These are phyloP conservation scores for Euplagia quadripunctaria DNA, from an alignment of 2,888 invertebrate genomes.

Conservation along the genomic window DNA sequence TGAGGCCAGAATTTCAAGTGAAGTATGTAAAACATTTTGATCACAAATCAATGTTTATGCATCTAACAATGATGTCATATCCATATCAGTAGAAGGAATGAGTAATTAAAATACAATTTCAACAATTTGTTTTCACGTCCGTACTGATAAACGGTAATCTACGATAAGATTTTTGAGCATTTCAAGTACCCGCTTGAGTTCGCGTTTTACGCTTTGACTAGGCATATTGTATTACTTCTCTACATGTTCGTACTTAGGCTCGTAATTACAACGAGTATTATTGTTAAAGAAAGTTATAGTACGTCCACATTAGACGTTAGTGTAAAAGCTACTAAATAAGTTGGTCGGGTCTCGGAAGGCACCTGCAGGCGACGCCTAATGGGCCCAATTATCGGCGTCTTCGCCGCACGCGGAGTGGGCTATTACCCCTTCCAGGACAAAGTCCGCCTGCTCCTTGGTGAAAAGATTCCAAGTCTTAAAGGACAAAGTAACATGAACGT, in stretches of 20 bases:
- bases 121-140: slow-evolving; percentile 14
- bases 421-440: slow-evolving; percentile 67
- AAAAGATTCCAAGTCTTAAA: slow-evolving; percentile 56
- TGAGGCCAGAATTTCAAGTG: background rate
- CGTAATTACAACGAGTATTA: slow-evolving; percentile 19
- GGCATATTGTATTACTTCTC: slow-evolving; percentile 8
- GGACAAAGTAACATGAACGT: slow-evolving; percentile 38
- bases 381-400: slow-evolving; percentile 79
- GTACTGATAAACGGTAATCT: slow-evolving; percentile 16
- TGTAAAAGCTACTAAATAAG: slow-evolving; percentile 65
- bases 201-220: background rate
- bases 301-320: slow-evolving; percentile 31
- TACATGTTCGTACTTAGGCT: background rate
- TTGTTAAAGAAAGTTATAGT: slow-evolving; percentile 39
- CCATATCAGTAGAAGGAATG: slow-evolving; percentile 8
- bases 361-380: slow-evolving; percentile 78
- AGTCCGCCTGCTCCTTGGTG: slow-evolving; percentile 57
- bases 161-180: slow-evolving; percentile 18
- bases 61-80: background rate
- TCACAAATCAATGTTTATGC: background rate
- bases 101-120: slow-evolving; percentile 13
- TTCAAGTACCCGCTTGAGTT: slow-evolving; percentile 1
- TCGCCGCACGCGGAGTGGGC: slow-evolving; percentile 69
- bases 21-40: background rate
- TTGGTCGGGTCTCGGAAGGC: slow-evolving; percentile 60